These are phyloP conservation scores for Dinothrombium tinctorium DNA, from an alignment of 1,140 invertebrate species.

Conservation along the genomic window DNA sequence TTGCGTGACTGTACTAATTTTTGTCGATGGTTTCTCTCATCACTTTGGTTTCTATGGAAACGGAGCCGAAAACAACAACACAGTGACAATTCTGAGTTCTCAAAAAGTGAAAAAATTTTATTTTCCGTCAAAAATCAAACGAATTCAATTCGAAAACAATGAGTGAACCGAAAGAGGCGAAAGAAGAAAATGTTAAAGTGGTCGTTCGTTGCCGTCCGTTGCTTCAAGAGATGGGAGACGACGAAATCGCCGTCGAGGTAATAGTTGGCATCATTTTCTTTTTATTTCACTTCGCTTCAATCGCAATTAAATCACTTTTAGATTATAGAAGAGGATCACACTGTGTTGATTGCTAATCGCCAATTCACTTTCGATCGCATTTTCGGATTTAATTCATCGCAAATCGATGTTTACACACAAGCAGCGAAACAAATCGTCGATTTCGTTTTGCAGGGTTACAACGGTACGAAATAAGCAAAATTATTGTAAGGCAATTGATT, in stretches of 20 bases:
- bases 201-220: constrained; percentile 70
- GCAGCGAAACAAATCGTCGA: constrained; percentile 44
- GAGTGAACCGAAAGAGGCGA: too few species aligned
- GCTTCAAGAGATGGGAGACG: constrained; percentile 38
- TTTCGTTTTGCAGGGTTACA: constrained; percentile 34
- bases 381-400: constrained; percentile 26
- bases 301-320: too few species aligned
- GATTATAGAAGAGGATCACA: neutral
- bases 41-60: too few species aligned
- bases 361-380: constrained; percentile 37
- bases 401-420: constrained; percentile 40
- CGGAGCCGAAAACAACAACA: too few species aligned
- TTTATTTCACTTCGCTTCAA: too few species aligned
- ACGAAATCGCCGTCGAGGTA: too few species aligned
- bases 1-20: too few species aligned
- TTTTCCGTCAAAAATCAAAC: too few species aligned
- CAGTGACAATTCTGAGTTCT: too few species aligned
- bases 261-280: constrained; percentile 7
- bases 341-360: neutral
- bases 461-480: constrained; percentile 12
- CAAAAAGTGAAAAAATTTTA: too few species aligned
- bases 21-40: too few species aligned
- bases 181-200: constrained; percentile 38
- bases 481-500: neutral
- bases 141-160: too few species aligned